Conservation (phyloP, 2,113 vertebrate species). For the Tenrec ecaudatus region DNA sequence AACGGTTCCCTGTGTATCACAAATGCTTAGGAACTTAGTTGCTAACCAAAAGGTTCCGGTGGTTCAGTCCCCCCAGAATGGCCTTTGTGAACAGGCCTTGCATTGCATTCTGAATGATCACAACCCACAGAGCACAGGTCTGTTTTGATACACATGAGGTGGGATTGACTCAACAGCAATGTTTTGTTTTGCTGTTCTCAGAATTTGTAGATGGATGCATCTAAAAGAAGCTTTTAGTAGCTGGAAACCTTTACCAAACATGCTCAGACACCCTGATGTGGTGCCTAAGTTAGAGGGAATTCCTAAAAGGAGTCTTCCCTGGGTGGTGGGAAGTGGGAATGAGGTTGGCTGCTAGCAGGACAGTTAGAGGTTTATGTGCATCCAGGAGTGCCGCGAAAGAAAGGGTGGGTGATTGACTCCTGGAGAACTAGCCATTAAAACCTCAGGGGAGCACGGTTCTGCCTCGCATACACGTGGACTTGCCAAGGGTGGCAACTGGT, state of each 20-base stretch:
- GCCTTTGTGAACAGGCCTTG: background rate
- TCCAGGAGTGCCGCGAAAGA: background rate
- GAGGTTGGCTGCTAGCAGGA: background rate
- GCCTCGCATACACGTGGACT: background rate
- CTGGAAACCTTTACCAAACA: rapidly evolving
- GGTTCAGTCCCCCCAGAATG: background rate
- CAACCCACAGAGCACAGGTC: background rate
- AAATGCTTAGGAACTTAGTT: background rate
- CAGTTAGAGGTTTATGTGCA: background rate
- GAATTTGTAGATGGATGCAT: background rate
- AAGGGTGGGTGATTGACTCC: background rate
- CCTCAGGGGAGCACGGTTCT: background rate
- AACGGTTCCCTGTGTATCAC: background rate
- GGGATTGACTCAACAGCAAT: background rate
- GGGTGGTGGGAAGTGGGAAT: background rate
- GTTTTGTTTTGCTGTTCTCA: background rate
- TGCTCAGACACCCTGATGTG: background rate
- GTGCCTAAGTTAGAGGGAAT: background rate
- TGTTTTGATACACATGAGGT: background rate
- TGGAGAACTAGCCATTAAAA: background rate
- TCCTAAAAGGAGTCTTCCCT: background rate
- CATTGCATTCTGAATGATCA: background rate
- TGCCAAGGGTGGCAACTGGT: background rate
- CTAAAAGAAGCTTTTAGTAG: too few relatives aligned
- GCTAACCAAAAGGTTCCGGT: background rate